Conservation (phyloP, 2,888 invertebrate genomes). For the Mantis religiosa region DNA sequence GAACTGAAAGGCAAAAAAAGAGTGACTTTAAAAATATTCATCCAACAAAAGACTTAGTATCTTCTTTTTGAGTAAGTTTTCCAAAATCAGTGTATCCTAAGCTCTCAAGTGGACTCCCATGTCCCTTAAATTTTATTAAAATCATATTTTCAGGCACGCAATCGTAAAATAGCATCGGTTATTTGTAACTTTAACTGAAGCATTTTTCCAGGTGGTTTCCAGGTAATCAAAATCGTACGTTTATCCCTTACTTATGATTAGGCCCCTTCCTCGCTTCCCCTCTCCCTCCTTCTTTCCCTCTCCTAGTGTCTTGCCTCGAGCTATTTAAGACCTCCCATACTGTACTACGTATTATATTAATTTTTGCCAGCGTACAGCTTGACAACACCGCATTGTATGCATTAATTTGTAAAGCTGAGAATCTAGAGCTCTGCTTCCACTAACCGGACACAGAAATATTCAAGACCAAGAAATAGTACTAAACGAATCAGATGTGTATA, state of each 20-base stretch:
- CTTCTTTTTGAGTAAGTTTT: too few relatives aligned
- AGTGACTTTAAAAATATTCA: too few relatives aligned
- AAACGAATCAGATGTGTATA: too few relatives aligned
- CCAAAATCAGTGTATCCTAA: too few relatives aligned
- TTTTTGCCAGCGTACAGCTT: conserved; percentile 2
- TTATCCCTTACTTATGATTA: conserved; percentile 10
- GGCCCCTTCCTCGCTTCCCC: background rate
- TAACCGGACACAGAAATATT: background rate
- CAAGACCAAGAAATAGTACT: too few relatives aligned
- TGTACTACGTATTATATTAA: conserved; percentile 13
- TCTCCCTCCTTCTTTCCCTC: background rate
- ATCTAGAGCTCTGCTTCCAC: conserved; percentile 5
- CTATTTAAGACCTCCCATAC: conserved; percentile 18
- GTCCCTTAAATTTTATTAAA: too few relatives aligned
- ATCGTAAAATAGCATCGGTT: background rate
- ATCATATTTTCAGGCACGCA: too few relatives aligned
- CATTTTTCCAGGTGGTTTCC: background rate
- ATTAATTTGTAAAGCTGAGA: conserved; percentile 17
- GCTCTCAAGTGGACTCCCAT: too few relatives aligned
- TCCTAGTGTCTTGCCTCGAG: background rate
- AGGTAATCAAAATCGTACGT: background rate
- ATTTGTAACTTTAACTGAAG: background rate
- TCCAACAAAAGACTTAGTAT: too few relatives aligned
- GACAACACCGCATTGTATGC: conserved; percentile 12
- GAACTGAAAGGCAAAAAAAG: too few relatives aligned